A percentile compares a stretch with the other conserved stretches of the same genome.
Conservation (phyloP, 2,797 vertebrate species). For the Mormyrops boulengeri region DNA sequence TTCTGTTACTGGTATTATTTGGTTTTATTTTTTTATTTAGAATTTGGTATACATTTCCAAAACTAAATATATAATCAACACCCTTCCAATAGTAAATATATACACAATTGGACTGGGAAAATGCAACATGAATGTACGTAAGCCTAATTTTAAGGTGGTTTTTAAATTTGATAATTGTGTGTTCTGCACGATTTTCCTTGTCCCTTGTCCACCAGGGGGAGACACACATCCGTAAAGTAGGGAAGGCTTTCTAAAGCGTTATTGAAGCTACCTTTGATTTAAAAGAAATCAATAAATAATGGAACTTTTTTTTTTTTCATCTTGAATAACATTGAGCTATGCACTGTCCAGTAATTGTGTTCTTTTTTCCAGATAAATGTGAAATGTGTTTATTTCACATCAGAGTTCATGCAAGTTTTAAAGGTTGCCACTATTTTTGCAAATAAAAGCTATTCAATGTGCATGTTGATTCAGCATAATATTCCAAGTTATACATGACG, state of each 20-base stretch:
- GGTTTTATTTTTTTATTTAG: not conserved
- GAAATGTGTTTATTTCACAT: not conserved
- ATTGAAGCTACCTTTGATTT: not conserved
- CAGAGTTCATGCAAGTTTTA: not conserved
- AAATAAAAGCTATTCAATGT: not conserved
- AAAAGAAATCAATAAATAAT: not conserved
- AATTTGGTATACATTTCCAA: not conserved
- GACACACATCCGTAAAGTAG: not conserved
- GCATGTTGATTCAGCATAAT: not conserved
- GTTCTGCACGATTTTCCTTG: not conserved
- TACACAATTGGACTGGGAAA: not conserved
- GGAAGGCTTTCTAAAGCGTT: not conserved
- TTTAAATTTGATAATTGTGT: not conserved
- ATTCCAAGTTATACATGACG: not conserved
- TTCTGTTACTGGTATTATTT: not conserved
- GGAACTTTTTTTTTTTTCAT: not conserved
- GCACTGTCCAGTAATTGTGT: not conserved
- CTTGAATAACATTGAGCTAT: not conserved
- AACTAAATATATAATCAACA: not conserved
- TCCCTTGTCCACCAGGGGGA: slow-evolving; percentile 16
- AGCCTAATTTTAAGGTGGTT: not conserved
- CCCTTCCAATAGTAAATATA: not conserved
- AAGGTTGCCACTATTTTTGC: not conserved
- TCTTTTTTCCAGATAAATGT: not conserved
- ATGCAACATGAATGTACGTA: not conserved